phyloP scores from a whole-genome alignment of 2,888 invertebrate species.

The Orthosia gracilis region DNA sequence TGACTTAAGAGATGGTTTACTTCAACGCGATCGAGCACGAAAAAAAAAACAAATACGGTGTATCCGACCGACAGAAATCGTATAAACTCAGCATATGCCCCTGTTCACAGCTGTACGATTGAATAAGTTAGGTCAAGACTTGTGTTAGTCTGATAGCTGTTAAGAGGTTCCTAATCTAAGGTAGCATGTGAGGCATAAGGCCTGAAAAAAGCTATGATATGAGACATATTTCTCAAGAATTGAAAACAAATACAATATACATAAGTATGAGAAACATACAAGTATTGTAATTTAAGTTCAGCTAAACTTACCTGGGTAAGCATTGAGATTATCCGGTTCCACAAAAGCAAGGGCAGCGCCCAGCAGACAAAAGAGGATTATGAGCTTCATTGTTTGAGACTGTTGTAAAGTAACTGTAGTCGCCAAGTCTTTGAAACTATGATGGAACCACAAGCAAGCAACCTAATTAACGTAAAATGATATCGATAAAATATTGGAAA shows the following conservation, averaged over 20 bases:
- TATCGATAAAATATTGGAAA: background rate
- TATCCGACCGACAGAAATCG: no score
- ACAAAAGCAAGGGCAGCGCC: background rate
- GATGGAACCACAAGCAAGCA: background rate
- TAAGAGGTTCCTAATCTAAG: no score
- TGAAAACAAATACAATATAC: background rate
- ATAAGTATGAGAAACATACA: background rate
- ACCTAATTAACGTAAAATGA: background rate
- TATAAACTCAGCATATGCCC: no score
- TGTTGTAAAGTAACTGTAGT: background rate
- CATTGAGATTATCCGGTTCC: background rate
- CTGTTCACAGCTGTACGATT: no score
- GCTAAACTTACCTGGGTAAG: background rate
- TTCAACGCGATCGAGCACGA: no score
- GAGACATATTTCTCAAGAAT: background rate
- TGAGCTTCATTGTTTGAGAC: constrained; percentile 5
- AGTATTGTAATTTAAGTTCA: background rate
- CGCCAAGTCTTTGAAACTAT: background rate
- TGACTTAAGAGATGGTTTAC: no score
- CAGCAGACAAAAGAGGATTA: constrained; percentile 13
- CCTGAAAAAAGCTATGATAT: no score
- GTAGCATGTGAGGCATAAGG: no score
- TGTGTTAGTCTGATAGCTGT: no score
- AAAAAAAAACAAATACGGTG: no score
- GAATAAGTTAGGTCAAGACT: no score